Conservation (phyloP, 2,888 invertebrate genomes). For the Omphaloscelis lunosa region DNA sequence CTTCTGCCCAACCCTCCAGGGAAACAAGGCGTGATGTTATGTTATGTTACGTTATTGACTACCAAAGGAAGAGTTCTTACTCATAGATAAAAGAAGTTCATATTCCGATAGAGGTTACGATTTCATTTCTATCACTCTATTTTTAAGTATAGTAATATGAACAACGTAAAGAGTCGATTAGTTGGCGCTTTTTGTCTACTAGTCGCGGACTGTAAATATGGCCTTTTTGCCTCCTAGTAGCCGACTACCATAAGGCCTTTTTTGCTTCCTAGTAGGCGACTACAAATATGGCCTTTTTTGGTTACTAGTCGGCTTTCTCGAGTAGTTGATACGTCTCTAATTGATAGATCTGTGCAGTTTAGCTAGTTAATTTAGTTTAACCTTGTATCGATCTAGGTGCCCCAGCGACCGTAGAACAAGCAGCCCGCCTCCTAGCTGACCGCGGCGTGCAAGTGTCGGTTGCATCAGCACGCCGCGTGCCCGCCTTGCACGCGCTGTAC, state of each 20-base stretch:
- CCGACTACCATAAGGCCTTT: too few relatives aligned
- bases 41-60: too few relatives aligned
- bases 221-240: too few relatives aligned
- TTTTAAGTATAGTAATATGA: not conserved
- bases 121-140: not conserved
- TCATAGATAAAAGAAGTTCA: not conserved
- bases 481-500: slow-evolving; percentile 95
- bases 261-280: too few relatives aligned
- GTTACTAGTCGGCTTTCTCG: not conserved
- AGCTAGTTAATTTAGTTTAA: not conserved
- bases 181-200: not conserved
- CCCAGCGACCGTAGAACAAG: slow-evolving; percentile 94
- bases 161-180: not conserved
- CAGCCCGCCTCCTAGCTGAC: slow-evolving; percentile 95
- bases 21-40: too few relatives aligned
- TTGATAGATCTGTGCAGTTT: not conserved
- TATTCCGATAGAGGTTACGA: not conserved
- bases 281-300: not conserved
- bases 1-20: too few relatives aligned
- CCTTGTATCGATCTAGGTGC: slow-evolving; percentile 76
- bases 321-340: not conserved
- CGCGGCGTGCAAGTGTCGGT: slow-evolving; percentile 96
- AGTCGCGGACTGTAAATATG: not conserved
- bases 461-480: slow-evolving; percentile 96
- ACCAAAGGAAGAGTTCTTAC: too few relatives aligned